These are phyloP conservation scores for Agelastica alni DNA, from an alignment of 2,888 invertebrate genomes.

Conservation along the genomic window DNA sequence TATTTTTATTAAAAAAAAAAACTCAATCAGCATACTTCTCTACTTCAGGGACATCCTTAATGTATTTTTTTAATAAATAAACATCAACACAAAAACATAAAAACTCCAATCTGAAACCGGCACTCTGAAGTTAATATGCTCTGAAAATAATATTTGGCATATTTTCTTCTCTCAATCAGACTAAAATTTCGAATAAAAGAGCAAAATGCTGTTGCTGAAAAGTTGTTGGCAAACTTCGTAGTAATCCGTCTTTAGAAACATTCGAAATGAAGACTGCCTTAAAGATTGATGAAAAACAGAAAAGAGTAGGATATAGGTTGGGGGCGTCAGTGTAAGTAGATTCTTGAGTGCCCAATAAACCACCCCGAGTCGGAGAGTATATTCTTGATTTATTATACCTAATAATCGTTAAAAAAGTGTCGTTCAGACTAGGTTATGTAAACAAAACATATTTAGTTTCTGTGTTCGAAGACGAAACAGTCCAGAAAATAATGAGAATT, in stretches of 20 bases:
- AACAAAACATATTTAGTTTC: background rate
- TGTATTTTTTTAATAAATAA: too few species aligned
- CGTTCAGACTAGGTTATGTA: background rate
- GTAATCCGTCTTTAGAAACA: conserved; percentile 12
- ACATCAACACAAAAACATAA: too few species aligned
- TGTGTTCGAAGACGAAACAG: too few species aligned
- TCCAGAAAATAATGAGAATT: too few species aligned
- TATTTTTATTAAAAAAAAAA: too few species aligned
- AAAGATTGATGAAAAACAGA: conserved; percentile 12
- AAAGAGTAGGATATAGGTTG: background rate
- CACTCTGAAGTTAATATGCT: too few species aligned
- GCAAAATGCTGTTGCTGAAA: background rate
- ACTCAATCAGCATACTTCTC: too few species aligned
- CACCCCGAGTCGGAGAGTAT: background rate
- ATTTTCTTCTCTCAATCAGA: background rate
- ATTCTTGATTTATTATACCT: background rate
- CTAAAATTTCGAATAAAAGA: conserved; percentile 5
- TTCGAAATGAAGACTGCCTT: conserved; percentile 1
- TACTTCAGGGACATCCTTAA: too few species aligned
- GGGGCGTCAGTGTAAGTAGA: background rate
- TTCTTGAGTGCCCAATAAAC: background rate
- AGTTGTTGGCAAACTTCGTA: conserved; percentile 5
- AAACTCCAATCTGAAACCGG: too few species aligned
- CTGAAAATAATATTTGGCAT: conserved; percentile 10
- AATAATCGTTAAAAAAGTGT: conserved; percentile 2